phyloP scores from a whole-genome alignment of 2,888 invertebrate species.

The Lithophane socia region DNA sequence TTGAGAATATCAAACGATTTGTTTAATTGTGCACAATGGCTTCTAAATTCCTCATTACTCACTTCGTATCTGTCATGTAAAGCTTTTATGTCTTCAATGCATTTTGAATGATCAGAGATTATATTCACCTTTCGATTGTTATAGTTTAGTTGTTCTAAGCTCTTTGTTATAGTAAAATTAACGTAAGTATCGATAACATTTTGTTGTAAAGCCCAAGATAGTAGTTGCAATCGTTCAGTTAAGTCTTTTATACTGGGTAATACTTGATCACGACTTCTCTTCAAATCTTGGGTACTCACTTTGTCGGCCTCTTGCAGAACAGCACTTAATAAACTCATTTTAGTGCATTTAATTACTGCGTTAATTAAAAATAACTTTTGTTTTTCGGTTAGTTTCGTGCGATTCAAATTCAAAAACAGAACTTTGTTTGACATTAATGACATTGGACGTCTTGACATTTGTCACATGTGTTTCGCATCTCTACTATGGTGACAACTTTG shows the following conservation, averaged over 20 bases:
- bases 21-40: conserved; percentile 73
- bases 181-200: conserved; percentile 82
- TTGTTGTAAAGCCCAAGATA: conserved; percentile 85
- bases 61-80: conserved; percentile 72
- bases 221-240: conserved; percentile 81
- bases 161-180: conserved; percentile 82
- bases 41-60: conserved; percentile 79
- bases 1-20: conserved; percentile 73
- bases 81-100: conserved; percentile 70
- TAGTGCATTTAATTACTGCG: conserved; percentile 24
- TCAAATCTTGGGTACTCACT: conserved; percentile 77
- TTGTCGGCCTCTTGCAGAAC: conserved; percentile 83
- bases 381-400: conserved; percentile 58
- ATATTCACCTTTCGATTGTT: conserved; percentile 82
- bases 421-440: conserved; percentile 36
- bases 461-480: conserved; percentile 3
- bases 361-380: conserved; percentile 41
- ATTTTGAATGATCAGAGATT: conserved; percentile 73
- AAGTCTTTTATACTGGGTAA: conserved; percentile 79
- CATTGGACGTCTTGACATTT: background rate
- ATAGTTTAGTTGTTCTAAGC: conserved; percentile 85
- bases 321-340: conserved; percentile 85
- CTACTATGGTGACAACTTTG: background rate
- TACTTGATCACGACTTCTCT: conserved; percentile 79
- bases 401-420: conserved; percentile 54